These are phyloP conservation scores for Zosterops lateralis DNA, from an alignment of 2,113 vertebrate species.

Conservation along the genomic window DNA sequence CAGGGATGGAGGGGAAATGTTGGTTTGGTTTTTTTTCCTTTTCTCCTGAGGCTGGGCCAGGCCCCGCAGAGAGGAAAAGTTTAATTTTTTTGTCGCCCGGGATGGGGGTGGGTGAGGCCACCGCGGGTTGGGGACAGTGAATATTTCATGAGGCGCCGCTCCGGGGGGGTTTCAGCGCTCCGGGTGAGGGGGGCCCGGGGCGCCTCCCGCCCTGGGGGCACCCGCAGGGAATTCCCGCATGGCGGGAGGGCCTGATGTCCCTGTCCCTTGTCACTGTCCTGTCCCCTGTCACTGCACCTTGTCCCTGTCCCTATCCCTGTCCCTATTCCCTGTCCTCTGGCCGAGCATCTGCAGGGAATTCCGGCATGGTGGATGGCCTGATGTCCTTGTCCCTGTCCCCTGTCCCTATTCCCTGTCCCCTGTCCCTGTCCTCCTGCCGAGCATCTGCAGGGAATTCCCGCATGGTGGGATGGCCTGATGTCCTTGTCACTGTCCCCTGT, in stretches of 20 bases:
- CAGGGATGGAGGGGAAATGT: background rate
- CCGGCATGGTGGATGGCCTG: too few species aligned
- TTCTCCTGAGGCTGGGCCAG: accelerated
- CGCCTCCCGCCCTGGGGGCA: background rate
- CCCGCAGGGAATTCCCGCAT: background rate
- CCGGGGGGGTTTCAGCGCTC: background rate
- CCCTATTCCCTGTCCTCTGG: too few species aligned
- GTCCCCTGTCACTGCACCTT: too few species aligned
- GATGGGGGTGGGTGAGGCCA: background rate
- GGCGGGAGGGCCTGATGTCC: background rate
- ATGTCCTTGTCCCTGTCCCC: too few species aligned
- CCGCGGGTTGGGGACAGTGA: background rate
- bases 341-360: too few species aligned
- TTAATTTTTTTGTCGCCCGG: background rate
- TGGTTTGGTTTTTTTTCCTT: background rate
- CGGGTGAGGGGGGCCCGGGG: background rate
- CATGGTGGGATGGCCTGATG: too few species aligned
- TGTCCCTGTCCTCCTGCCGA: too few species aligned
- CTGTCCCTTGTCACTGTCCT: background rate
- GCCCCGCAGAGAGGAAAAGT: background rate
- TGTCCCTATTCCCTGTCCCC: too few species aligned
- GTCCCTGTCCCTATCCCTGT: background rate
- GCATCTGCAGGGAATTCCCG: too few species aligned
- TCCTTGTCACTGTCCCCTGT: too few species aligned
- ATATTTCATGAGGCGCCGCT: background rate